Conservation (phyloP, 2,888 invertebrate genomes). For the Sepiola atlantica region DNA sequence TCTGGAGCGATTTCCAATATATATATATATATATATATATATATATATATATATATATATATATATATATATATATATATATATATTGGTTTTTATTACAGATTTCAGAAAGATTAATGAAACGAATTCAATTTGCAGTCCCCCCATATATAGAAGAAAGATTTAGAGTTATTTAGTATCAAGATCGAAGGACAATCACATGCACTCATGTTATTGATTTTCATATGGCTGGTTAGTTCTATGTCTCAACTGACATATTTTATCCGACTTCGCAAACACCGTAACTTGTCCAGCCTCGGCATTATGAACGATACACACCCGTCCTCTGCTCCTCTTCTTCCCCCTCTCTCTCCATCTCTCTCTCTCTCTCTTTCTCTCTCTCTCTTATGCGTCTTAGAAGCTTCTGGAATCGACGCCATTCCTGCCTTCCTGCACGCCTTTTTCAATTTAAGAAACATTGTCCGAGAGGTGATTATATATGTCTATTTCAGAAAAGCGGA, state of each 20-base stretch:
- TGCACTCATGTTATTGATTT: background rate
- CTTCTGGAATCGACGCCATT: background rate
- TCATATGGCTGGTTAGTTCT: background rate
- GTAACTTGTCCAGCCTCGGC: background rate
- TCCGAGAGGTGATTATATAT: background rate
- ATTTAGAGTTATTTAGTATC: background rate
- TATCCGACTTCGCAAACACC: background rate
- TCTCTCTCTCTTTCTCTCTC: background rate
- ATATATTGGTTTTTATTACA: too few species aligned
- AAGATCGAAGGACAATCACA: background rate
- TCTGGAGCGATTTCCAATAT: too few species aligned
- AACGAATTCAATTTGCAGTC: too few species aligned
- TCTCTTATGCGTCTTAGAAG: background rate
- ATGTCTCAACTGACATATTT: background rate
- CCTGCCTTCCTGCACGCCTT: background rate
- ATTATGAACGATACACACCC: background rate
- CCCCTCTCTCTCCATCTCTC: background rate
- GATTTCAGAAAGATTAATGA: too few species aligned
- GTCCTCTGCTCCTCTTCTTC: background rate
- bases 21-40: too few species aligned
- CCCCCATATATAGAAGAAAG: background rate
- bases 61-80: too few species aligned
- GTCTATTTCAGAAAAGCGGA: background rate
- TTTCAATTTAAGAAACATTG: background rate
- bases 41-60: too few species aligned